Base-by-base conservation (phyloP, 2,797 vertebrate species). In the Spea hammondii region DNA sequence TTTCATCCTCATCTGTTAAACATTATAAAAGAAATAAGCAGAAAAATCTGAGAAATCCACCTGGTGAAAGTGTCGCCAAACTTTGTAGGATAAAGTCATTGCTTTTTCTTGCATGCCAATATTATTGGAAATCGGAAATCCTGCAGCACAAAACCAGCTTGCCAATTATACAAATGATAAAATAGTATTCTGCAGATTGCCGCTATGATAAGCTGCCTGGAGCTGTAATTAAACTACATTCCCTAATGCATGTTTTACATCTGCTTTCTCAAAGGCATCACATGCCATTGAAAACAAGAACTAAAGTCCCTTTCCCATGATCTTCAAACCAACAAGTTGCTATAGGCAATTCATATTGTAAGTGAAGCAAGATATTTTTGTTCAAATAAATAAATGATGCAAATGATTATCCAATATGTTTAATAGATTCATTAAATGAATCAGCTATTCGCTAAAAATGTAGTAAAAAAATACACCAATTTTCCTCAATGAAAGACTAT, bases 111-210 rank as follows among this genome's bases (percentile, higher is more conserved):
- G 59, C 59, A 17, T 62, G 59, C 59, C 59, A 62, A 62, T 62
- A 62, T 62, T 62, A 62, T 62, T 62, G 59, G 59, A 62, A 62
- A 62, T 62, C 59, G 3, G n/a, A 62, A 62, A 6, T 62, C n/a
- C 59, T 32, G n/a, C n/a, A 9, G 59, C 59, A 62, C 59, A 62
- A 62, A 62, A 62, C 14, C 59, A 62, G 59, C 59, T 62, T 62
- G 59, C 59, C 59, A 62, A 62, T 62, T 62, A 62, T 62, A 62
- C 59, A 62, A 62, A 62, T 62, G 59, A 62, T 62, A 62, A 62
- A 62, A 62, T 62, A 62, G 59, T n/a, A 62, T 62, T 62, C 59
- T 62, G 59, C 59, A 62, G 59, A 62, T 62, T 62, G 59, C 59
- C 2, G 59, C 32, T 62, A 62, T 62, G 59, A 62, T 62, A 62